Percentiles rank a stretch among this genome's conserved stretches.
phyloP scores from a whole-genome alignment of 2,797 vertebrate genomes.

The Scomberomorus guttatus region DNA sequence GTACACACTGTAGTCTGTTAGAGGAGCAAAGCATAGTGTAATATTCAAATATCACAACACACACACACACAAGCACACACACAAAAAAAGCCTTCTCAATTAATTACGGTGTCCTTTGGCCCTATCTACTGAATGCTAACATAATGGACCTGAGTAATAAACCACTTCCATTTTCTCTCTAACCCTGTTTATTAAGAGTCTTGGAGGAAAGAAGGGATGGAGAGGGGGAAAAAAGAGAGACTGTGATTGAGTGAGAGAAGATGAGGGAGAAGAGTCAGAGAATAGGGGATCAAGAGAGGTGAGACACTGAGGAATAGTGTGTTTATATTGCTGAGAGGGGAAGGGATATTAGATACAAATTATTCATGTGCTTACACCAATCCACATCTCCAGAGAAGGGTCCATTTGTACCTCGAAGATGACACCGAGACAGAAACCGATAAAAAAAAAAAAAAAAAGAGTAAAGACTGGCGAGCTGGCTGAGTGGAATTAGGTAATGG shows the following conservation, averaged over 20 bases:
- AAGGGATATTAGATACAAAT: constrained; percentile 80
- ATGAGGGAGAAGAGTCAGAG: constrained; percentile 23
- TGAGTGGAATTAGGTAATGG: constrained; percentile 18
- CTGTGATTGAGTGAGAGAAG: constrained; percentile 44
- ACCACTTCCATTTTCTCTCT: constrained; percentile 59
- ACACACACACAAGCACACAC: constrained; percentile 9
- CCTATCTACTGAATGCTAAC: constrained; percentile 58
- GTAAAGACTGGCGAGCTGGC: neutral
- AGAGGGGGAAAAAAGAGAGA: neutral
- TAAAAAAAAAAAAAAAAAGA: neutral
- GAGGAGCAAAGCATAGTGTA: constrained; percentile 16
- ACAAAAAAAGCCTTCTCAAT: constrained; percentile 52
- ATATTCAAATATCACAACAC: constrained; percentile 47
- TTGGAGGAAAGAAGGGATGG: constrained; percentile 17
- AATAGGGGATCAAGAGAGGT: constrained; percentile 53
- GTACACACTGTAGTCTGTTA: constrained; percentile 5
- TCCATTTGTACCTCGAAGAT: constrained; percentile 65
- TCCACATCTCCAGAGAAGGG: constrained; percentile 58
- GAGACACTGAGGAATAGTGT: constrained; percentile 57
- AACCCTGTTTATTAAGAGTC: constrained; percentile 62
- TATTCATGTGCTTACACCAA: constrained; percentile 76
- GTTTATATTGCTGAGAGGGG: constrained; percentile 76
- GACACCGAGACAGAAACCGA: constrained; percentile 29
- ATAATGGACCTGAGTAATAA: constrained; percentile 66
- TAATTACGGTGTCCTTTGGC: constrained; percentile 60